Evolutionary conservation across 2,797 vertebrate species (phyloP).

Genomic region (Cyprinella venusta): DNA sequence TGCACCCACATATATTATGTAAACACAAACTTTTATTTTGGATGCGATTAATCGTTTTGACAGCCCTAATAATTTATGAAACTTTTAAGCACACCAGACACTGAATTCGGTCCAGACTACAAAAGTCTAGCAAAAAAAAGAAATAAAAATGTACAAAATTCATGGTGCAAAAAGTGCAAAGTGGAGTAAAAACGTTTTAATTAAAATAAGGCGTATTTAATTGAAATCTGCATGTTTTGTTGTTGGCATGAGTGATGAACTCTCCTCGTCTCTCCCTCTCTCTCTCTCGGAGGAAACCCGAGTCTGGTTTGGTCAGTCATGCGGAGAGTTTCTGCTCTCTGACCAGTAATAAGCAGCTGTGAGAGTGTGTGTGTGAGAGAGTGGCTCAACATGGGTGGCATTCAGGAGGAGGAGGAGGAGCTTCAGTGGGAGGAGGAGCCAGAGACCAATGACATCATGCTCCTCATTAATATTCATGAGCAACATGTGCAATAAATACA

Average conservation of each 20-base stretch:
- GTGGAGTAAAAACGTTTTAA: no score
- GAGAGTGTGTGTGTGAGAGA: constrained; percentile 62
- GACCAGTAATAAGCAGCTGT: constrained; percentile 87
- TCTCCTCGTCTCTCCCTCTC: constrained; percentile 26
- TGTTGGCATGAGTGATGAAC: constrained; percentile 44
- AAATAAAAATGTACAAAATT: no score
- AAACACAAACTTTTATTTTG: no score
- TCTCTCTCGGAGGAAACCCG: constrained; percentile 73
- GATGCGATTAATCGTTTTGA: no score
- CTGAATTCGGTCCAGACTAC: no score
- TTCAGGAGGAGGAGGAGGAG: constrained; percentile 60
- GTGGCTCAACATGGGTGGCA: constrained; percentile 86
- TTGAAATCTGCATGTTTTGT: neutral
- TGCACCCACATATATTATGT: no score
- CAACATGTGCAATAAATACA: neutral
- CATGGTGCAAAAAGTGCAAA: no score
- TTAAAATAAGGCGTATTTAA: neutral
- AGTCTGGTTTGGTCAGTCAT: constrained; percentile 81
- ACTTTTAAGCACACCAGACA: neutral
- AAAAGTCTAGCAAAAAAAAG: no score
- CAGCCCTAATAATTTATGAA: no score
- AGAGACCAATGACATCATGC: neutral
- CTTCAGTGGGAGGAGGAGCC: constrained; percentile 39
- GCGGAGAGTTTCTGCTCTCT: constrained; percentile 80
- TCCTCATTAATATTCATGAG: constrained; percentile 54